Evolutionary conservation across 1,140 invertebrate species (phyloP).

Genomic region (Oncopodura yosiiana): DNA sequence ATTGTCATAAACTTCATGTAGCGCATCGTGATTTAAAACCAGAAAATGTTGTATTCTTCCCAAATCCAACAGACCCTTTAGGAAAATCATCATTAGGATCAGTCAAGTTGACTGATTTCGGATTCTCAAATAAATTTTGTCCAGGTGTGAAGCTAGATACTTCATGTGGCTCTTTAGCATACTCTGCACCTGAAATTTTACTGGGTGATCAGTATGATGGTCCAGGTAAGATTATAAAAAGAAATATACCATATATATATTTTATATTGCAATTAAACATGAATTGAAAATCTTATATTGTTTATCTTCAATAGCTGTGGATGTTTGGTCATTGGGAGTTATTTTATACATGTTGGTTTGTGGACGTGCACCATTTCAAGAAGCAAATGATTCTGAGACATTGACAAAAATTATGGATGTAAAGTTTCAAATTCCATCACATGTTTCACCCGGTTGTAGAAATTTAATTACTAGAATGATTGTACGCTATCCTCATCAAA

Average conservation of each 20-base stretch:
- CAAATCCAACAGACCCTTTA: conserved; percentile 56
- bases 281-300: conserved; percentile 38
- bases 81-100: no score
- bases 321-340: conserved; percentile 97
- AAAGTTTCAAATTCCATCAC: conserved; percentile 85
- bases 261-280: conserved; percentile 88
- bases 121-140: conserved; percentile 94
- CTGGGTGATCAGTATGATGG: conserved; percentile 89
- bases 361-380: conserved; percentile 94
- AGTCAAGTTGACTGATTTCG: conserved; percentile 98
- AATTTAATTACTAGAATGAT: conserved; percentile 83
- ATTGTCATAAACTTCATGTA: conserved; percentile 86
- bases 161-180: conserved; percentile 97
- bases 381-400: conserved; percentile 97
- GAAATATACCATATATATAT: conserved; percentile 63
- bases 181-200: conserved; percentile 98
- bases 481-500: conserved; percentile 78
- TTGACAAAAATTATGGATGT: conserved; percentile 99
- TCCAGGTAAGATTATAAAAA: conserved; percentile 46
- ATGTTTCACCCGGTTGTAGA: conserved; percentile 78
- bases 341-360: conserved; percentile 98
- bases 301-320: conserved; percentile 44
- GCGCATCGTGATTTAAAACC: conserved; percentile 94
- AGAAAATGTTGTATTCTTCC: conserved; percentile 98
- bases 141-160: conserved; percentile 96